Evolutionary conservation across 2,888 invertebrate species (phyloP), one percentile per base, ranked within the genome.

Genomic region (Lycaena phlaeas): DNA sequence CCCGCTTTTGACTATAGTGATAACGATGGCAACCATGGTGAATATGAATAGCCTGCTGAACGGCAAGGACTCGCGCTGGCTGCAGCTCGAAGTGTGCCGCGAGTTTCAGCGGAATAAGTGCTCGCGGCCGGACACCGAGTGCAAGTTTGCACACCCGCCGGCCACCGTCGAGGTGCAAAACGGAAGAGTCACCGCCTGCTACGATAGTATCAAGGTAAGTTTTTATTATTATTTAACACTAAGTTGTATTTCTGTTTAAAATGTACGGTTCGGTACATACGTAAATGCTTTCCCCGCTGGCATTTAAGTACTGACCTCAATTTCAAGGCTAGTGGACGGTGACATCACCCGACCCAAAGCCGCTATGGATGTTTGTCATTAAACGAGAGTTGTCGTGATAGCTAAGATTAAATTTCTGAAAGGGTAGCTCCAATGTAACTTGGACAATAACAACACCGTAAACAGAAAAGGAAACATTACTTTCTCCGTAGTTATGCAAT

Each of bases 21-120:
- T 65, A 74, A 73, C 79, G 60, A 89, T 88, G 88, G 89, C 89
- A 90, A 94, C 94, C 85, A 95, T 96, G 93, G 95, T 95, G 85
- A 95, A 94, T 88, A 94, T 96, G 93, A 96, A 95, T 88, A 96
- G 95, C 88, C 90, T 97, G 72, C 90, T 97, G 72, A 97, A 96
- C 87, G 96, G 96, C 74, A 99, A 98, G 88, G 99, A 99, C 89
- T 98, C 98, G 63, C 94, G 98, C 79, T 99, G 99, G 99, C 91
- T 99, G 68, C 98, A 99, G 85, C 89, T 99, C 79, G 99, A 99
- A 88, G 99, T 98, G 79, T 97, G 96, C 89, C 92, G 98, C 63
- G 99, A 99, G 88, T 99, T 96, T 88, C 98, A 98, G 88, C 91
- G 99, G 85, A 98, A 97, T 90, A 98, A 98, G 90, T 99, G 99